phyloP scores from a whole-genome alignment of 2,113 vertebrate species.

The Leiothrix lutea region DNA sequence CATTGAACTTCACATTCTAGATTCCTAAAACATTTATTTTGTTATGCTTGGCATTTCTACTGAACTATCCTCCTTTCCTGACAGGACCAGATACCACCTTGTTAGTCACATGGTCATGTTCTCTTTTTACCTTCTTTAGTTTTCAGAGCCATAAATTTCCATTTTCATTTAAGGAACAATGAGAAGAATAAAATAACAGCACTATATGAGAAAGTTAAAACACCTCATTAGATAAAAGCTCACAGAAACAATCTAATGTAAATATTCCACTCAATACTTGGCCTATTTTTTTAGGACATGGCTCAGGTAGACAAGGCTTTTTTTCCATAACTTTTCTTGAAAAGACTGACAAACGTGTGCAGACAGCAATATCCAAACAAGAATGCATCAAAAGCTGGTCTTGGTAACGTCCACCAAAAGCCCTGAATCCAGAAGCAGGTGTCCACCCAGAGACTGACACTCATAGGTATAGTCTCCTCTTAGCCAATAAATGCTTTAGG shows the following conservation, averaged over 20 bases:
- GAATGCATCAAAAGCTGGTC: background rate
- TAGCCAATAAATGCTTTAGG: background rate
- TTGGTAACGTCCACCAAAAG: background rate
- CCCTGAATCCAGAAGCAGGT: background rate
- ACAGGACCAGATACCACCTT: background rate
- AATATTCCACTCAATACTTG: background rate
- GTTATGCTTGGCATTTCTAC: background rate
- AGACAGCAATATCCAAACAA: background rate
- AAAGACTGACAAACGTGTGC: background rate
- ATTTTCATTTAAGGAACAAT: background rate
- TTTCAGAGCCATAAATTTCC: background rate
- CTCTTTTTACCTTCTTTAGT: background rate
- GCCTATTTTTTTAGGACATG: background rate
- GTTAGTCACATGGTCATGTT: background rate
- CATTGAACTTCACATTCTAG: background rate
- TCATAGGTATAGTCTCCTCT: background rate
- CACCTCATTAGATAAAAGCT: background rate
- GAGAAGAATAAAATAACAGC: background rate
- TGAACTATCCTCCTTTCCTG: background rate
- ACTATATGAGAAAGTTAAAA: background rate
- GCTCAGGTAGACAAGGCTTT: background rate
- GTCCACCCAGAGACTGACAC: background rate
- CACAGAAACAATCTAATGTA: background rate
- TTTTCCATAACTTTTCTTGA: background rate
- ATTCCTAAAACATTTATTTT: background rate